Evolutionary conservation across 2,797 vertebrate species (phyloP).

Genomic region (Karalla daura): DNA sequence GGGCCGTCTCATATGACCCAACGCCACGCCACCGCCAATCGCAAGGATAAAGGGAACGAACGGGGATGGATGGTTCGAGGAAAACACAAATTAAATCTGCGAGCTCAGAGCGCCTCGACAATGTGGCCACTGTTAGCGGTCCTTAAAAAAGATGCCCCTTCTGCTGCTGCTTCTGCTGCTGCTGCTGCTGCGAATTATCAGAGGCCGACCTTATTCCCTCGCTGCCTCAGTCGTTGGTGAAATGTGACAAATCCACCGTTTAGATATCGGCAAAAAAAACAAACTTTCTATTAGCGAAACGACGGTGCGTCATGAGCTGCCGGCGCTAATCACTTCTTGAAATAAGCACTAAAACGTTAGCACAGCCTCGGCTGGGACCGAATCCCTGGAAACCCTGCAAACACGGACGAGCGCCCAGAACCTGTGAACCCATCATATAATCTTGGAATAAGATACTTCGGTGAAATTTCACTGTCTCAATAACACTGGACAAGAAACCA

Average conservation of each 20-base stretch:
- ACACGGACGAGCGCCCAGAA: too few relatives aligned
- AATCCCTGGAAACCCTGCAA: too few relatives aligned
- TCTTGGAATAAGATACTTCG: too few relatives aligned
- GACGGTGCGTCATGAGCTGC: too few relatives aligned
- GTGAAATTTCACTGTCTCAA: too few relatives aligned
- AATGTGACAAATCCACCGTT: conserved; percentile 23
- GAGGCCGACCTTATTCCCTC: conserved; percentile 1
- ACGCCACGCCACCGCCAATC: neutral
- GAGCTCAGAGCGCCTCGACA: conserved; percentile 18
- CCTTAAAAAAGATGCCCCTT: conserved; percentile 13
- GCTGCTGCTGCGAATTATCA: conserved; percentile 17
- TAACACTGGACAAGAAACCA: too few relatives aligned
- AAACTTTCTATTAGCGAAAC: too few relatives aligned
- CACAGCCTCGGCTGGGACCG: too few relatives aligned
- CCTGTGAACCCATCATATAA: too few relatives aligned
- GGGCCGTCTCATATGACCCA: neutral
- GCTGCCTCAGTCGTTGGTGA: neutral
- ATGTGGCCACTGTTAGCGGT: conserved; percentile 33
- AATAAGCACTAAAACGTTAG: too few relatives aligned
- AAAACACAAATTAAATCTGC: conserved; percentile 5
- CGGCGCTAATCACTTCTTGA: too few relatives aligned
- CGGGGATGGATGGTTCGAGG: neutral
- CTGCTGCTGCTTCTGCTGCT: conserved; percentile 28
- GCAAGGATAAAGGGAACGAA: conserved; percentile 2
- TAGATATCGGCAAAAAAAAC: conserved; percentile 11